Conservation (phyloP, 2,113 vertebrate species). For the Ochotona curzoniae region DNA sequence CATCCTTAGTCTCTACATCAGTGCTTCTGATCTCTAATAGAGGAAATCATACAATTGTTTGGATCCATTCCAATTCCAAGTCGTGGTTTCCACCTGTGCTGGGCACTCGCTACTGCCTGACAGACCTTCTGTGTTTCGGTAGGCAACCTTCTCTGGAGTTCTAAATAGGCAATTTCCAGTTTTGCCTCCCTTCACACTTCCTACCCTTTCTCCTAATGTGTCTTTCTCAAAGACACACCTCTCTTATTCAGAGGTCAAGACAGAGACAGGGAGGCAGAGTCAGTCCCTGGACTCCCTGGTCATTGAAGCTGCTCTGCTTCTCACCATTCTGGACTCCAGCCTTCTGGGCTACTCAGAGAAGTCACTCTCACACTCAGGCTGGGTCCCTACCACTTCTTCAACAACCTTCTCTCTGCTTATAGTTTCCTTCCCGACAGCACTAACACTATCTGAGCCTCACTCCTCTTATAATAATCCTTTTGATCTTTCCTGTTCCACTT, state of each 20-base stretch:
- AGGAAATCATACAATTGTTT: conserved; percentile 44
- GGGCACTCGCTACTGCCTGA: conserved; percentile 17
- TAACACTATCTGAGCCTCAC: background rate
- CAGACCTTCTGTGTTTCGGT: background rate
- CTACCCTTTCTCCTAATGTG: background rate
- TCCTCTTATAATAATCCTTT: background rate
- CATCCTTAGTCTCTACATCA: background rate
- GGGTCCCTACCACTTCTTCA: background rate
- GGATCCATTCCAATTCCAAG: conserved; percentile 21
- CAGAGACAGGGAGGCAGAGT: too few species aligned
- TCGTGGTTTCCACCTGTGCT: conserved; percentile 19
- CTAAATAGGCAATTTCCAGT: conserved; percentile 38
- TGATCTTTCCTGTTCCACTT: background rate
- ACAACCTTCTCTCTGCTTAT: background rate
- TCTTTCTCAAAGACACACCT: background rate
- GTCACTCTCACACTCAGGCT: background rate
- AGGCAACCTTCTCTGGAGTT: background rate
- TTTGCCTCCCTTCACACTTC: conserved; percentile 5
- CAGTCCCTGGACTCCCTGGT: background rate
- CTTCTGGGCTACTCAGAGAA: background rate
- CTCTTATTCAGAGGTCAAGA: background rate
- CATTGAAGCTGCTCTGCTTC: background rate
- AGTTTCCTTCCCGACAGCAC: background rate
- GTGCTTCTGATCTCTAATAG: background rate
- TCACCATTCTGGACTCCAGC: background rate